A percentile compares a stretch with the other conserved stretches of the same genome.
Conservation (phyloP, 2,797 vertebrate species). For the Acanthis flammea region DNA sequence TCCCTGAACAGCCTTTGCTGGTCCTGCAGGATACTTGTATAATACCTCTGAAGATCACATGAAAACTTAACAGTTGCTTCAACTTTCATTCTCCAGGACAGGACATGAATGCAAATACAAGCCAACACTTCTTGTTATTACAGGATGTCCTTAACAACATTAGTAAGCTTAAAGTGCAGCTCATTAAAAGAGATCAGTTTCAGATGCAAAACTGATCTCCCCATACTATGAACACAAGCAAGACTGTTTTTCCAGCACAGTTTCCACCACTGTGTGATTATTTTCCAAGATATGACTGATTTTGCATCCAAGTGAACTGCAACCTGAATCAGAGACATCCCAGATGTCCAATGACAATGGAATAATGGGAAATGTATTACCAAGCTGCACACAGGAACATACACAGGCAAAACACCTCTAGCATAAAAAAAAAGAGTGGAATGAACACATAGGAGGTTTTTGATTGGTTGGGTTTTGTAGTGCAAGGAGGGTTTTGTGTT, state of each 20-base stretch:
- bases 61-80: not conserved
- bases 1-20: not conserved
- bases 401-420: not conserved
- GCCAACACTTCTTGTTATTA: not conserved
- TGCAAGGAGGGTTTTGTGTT: not conserved
- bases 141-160: not conserved
- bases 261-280: not conserved
- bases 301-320: not conserved
- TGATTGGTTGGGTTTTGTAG: not conserved
- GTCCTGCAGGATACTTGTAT: not conserved
- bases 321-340: not conserved
- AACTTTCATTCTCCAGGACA: not conserved
- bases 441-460: accelerated
- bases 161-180: not conserved
- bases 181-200: not conserved
- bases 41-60: not conserved
- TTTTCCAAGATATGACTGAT: not conserved
- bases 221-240: not conserved
- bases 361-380: not conserved
- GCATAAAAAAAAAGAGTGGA: not conserved
- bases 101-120: not conserved
- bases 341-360: not conserved
- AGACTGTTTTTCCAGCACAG: not conserved
- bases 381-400: not conserved
- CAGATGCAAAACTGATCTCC: not conserved